Base-by-base conservation (phyloP, 2,113 vertebrate genomes). In the Holacanthus passer region DNA sequence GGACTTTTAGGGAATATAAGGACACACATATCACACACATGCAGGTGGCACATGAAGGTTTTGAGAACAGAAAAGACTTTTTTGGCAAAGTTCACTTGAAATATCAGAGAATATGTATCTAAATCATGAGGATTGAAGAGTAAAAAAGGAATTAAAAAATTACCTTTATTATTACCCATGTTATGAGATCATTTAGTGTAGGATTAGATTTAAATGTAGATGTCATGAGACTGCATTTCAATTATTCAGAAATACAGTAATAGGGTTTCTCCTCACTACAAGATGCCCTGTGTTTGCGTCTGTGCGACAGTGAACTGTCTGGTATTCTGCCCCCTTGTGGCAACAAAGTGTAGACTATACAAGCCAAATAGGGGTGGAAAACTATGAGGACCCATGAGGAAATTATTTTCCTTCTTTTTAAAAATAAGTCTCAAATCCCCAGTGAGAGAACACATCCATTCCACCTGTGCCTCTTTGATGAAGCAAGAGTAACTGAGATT, bases 281-380 rank as follows among this genome's bases (percentile, higher is more conserved):
- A 35, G 48, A 43, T 53, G 20, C 22, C 19, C 39, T 52, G 50
- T 65, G 74, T 77, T 45, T 64, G 31, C 58, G 45, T 73, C 16
- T 79, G 50, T 29, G 53, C 1, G 29, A 43, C 53, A 70, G 29
- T 50, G 5, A 85, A 31, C 37, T 59, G 56, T 45, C 86, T 73
- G 60, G 73, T 90, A 73, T 68, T 67, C 77, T 90, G 92, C 93
- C 94, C 84, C 88, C 94, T 92, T 79, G 93, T 95, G 94, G 91
- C 27, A 55, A 69, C 64, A 79, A 50, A 29, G n/a, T 73, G 43
- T 12, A 20, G 1, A 56, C 20, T 68, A 20, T 39, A 58, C 29
- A 72, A 71, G 45, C n/a, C 31, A 68, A 12, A 19, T 9, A 56
- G n/a, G 29, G 35, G 24, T 60, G 27, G 60, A 45, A 77, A 19